phyloP scores from a whole-genome alignment of 2,888 invertebrate genomes.

The Caenorhabditis panamensis region DNA sequence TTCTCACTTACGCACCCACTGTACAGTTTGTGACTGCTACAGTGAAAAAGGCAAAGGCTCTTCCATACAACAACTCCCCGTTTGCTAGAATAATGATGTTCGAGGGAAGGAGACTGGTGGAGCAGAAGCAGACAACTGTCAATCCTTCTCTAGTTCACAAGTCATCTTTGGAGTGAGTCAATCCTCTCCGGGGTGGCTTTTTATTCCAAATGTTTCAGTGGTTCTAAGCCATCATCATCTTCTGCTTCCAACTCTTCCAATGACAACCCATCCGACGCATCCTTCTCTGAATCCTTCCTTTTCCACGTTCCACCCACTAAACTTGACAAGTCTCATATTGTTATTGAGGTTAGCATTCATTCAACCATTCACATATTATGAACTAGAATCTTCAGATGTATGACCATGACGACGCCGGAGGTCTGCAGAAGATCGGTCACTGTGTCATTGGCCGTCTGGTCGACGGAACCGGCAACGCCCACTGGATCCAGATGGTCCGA shows the following conservation, averaged over 20 bases:
- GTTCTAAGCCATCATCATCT: conserved; percentile 70
- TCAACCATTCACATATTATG: neutral
- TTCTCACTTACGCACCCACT: conserved; percentile 77
- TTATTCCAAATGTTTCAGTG: conserved; percentile 36
- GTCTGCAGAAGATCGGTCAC: conserved; percentile 71
- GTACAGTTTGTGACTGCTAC: conserved; percentile 80
- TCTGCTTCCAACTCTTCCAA: conserved; percentile 71
- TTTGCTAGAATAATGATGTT: conserved; percentile 77
- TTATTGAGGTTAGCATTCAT: conserved; percentile 71
- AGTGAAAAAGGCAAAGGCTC: conserved; percentile 75
- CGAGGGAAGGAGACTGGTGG: conserved; percentile 76
- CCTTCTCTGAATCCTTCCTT: conserved; percentile 76
- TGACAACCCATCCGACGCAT: conserved; percentile 69
- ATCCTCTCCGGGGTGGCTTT: neutral
- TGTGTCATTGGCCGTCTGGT: conserved; percentile 76
- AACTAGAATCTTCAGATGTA: conserved; percentile 66
- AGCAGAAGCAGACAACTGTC: conserved; percentile 77
- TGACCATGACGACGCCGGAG: conserved; percentile 65
- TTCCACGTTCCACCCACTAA: conserved; percentile 73
- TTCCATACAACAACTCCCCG: conserved; percentile 75
- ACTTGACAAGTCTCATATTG: conserved; percentile 72
- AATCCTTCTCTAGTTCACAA: conserved; percentile 69
- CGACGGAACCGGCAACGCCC: conserved; percentile 73
- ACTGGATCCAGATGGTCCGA: conserved; percentile 80
- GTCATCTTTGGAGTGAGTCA: conserved; percentile 66